A percentile compares a stretch with the other conserved stretches of the same genome.
Evolutionary conservation across 2,797 vertebrate species (phyloP).

Genomic region (Geotrypetes seraphini): DNA sequence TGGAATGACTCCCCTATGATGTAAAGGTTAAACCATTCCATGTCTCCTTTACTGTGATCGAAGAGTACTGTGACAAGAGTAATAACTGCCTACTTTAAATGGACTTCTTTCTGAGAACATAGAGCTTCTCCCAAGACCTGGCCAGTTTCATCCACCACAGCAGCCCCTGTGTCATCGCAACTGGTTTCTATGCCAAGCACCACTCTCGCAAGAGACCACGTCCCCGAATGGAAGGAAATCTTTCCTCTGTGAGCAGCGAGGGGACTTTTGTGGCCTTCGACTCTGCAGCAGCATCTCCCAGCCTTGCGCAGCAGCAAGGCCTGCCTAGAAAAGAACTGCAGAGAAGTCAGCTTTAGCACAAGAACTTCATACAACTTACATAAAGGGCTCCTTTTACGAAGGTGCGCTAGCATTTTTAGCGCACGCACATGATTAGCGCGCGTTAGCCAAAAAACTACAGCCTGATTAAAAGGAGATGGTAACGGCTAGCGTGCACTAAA

Average conservation of each 20-base stretch:
- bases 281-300: neutral
- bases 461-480: too few species aligned
- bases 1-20: too few species aligned
- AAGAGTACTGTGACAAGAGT: neutral
- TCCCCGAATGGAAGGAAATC: neutral
- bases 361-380: neutral
- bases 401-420: too few species aligned
- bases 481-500: too few species aligned
- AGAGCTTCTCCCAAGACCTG: conserved; percentile 76
- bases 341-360: neutral
- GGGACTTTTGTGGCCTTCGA: neutral
- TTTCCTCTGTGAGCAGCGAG: neutral
- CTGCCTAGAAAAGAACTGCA: conserved; percentile 10
- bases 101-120: conserved; percentile 74
- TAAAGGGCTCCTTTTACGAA: too few species aligned
- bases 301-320: neutral
- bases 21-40: too few species aligned
- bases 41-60: too few species aligned
- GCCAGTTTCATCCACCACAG: conserved; percentile 78
- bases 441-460: too few species aligned
- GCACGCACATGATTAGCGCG: too few species aligned
- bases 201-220: conserved; percentile 26
- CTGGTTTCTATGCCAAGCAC: conserved; percentile 92
- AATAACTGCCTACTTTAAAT: conserved; percentile 70
- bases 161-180: conserved; percentile 91